phyloP scores from a whole-genome alignment of 2,113 vertebrate genomes.

The Nothobranchius furzeri region DNA sequence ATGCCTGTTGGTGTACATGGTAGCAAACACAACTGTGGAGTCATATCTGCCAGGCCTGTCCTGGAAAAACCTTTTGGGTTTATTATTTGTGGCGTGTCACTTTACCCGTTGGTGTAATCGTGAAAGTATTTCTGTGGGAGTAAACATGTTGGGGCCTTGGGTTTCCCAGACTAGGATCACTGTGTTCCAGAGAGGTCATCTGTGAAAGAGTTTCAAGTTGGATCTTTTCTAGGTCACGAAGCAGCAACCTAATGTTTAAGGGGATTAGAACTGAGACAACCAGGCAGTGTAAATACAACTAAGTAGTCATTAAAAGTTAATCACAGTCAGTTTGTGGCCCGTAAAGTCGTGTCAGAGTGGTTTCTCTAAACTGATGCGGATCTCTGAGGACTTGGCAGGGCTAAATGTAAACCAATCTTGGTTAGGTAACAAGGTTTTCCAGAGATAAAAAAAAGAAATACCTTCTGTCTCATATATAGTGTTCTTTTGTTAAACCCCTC shows the following conservation, averaged over 20 bases:
- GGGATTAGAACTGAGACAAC: conserved; percentile 42
- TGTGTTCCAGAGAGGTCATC: neutral
- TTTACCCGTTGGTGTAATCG: conserved; percentile 13
- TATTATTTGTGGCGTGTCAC: neutral
- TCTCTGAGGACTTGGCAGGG: neutral
- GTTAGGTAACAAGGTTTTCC: conserved; percentile 11
- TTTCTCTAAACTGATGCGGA: conserved; percentile 1
- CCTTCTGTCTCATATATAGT: neutral
- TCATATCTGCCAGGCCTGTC: neutral
- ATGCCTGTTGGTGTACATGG: neutral
- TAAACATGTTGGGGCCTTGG: neutral
- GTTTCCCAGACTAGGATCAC: neutral
- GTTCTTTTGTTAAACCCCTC: conserved; percentile 5
- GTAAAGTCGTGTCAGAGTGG: conserved; percentile 4
- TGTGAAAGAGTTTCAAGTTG: neutral
- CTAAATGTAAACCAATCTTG: neutral
- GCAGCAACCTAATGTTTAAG: conserved; percentile 32
- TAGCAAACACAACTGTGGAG: neutral
- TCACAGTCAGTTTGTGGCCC: conserved; percentile 11
- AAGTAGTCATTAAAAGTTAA: conserved; percentile 25
- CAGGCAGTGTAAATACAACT: conserved; percentile 19
- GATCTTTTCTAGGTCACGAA: conserved; percentile 15
- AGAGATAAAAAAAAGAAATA: neutral
- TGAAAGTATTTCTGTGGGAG: conserved; percentile 3
- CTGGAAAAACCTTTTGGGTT: neutral